These are phyloP conservation scores for Aurelia aurita complex sp. Pacific DNA, from an alignment of 30 jellyfish, hydroid and myxozoan genomes.

Conservation along the genomic window DNA sequence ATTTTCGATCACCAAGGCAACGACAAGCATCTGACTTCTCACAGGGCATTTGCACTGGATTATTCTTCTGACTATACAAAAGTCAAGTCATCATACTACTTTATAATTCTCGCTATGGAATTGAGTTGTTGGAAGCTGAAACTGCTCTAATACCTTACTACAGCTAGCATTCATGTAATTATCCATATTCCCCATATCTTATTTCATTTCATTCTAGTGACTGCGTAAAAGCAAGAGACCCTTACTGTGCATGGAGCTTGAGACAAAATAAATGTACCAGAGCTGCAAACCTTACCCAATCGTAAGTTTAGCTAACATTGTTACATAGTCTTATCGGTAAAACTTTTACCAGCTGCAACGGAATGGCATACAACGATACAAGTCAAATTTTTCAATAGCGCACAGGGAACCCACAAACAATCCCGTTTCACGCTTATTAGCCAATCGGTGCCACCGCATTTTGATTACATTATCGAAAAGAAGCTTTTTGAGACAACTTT, in stretches of 20 bases:
- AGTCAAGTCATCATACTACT: too few relatives aligned
- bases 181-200: too few relatives aligned
- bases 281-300: constrained; percentile 25
- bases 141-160: background rate
- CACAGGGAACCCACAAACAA: too few relatives aligned
- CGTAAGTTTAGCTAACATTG: constrained; percentile 6
- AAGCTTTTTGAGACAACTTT: too few relatives aligned
- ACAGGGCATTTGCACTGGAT: too few relatives aligned
- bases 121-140: too few relatives aligned
- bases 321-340: background rate
- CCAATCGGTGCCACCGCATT: background rate
- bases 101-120: too few relatives aligned
- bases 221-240: constrained; percentile 59
- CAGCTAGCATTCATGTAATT: background rate
- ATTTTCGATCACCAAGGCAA: too few relatives aligned
- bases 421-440: background rate
- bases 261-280: constrained; percentile 54
- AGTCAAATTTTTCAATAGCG: background rate
- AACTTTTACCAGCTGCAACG: background rate
- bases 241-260: constrained; percentile 73
- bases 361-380: too few relatives aligned
- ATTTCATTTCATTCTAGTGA: constrained; percentile 11
- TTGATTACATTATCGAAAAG: too few relatives aligned
- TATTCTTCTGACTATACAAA: too few relatives aligned
- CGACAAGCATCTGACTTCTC: too few relatives aligned